Evolutionary conservation across 2,113 vertebrate species (phyloP).

Genomic region (sheep (Ovis aries)): DNA sequence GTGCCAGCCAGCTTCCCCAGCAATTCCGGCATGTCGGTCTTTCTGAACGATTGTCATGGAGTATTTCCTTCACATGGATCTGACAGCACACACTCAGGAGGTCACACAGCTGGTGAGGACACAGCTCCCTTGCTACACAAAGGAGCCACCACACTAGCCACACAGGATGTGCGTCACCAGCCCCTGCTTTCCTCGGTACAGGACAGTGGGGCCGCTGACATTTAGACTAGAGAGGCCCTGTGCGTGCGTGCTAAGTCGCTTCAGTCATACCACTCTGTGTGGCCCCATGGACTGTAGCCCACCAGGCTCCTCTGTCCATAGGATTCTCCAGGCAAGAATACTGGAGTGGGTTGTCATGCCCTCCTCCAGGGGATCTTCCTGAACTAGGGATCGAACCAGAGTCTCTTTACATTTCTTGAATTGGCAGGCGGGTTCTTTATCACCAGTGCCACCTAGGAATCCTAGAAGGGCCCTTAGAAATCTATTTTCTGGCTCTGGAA

Average conservation of each 20-base stretch:
- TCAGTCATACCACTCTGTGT: background rate
- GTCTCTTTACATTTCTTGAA: background rate
- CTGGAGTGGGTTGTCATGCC: background rate
- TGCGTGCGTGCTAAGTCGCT: fast-evolving
- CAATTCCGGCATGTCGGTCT: background rate
- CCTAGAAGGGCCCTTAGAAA: background rate
- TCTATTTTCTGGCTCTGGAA: background rate
- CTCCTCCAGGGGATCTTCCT: background rate
- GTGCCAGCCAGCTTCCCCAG: background rate
- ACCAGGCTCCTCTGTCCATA: background rate
- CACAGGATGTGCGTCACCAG: background rate
- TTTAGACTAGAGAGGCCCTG: background rate
- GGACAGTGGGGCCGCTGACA: background rate
- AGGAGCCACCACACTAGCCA: background rate
- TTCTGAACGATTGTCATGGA: background rate
- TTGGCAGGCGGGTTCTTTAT: background rate
- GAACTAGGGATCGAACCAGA: background rate
- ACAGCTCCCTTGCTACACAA: background rate
- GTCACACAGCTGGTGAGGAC: background rate
- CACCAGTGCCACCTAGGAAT: background rate
- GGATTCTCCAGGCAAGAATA: background rate
- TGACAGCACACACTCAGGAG: no score
- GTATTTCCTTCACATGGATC: background rate
- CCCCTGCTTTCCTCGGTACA: background rate
- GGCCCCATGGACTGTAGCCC: fast-evolving